phyloP scores from a whole-genome alignment of 1,140 invertebrate genomes.

The Sesamia nonagrioides region DNA sequence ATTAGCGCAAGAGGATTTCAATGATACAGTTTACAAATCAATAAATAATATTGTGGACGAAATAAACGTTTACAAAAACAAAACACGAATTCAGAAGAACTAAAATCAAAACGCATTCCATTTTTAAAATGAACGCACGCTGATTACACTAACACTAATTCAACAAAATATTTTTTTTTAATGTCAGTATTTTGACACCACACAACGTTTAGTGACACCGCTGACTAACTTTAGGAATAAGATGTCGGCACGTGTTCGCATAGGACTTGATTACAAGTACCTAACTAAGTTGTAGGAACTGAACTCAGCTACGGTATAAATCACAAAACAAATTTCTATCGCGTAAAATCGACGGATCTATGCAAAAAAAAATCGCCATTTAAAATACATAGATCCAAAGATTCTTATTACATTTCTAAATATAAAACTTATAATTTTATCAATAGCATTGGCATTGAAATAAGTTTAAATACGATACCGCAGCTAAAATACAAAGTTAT shows the following conservation, averaged over 20 bases:
- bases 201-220: neutral
- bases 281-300: constrained; percentile 37
- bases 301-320: constrained; percentile 11
- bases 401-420: too few relatives aligned
- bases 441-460: neutral
- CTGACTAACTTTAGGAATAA: neutral
- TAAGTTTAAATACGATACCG: constrained; percentile 7
- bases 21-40: constrained; percentile 68
- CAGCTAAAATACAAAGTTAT: constrained; percentile 8
- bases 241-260: constrained; percentile 6
- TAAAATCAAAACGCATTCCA: constrained; percentile 12
- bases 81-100: constrained; percentile 34
- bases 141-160: constrained; percentile 21
- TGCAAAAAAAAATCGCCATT: neutral
- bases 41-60: constrained; percentile 43
- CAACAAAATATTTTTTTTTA: constrained; percentile 30
- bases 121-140: constrained; percentile 43
- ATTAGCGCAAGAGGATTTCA: constrained; percentile 67
- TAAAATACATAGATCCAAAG: neutral
- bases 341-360: neutral
- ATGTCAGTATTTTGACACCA: constrained; percentile 1
- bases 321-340: neutral
- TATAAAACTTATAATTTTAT: neutral
- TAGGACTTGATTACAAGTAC: constrained; percentile 37
- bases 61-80: constrained; percentile 40